phyloP scores from a whole-genome alignment of 2,888 invertebrate genomes.

The Eupsilia transversa region DNA sequence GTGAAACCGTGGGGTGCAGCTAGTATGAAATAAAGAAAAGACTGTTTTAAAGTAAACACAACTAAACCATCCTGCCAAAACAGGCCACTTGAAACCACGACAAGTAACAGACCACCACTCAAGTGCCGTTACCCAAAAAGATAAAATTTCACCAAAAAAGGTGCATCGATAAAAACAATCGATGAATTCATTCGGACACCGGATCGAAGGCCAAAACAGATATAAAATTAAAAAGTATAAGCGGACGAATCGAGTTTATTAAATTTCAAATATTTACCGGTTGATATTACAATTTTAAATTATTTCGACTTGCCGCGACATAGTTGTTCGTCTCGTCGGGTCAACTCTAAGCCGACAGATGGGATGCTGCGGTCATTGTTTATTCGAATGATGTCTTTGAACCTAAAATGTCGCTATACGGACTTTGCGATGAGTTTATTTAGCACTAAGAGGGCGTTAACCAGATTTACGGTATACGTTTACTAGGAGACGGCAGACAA shows the following conservation, averaged over 20 bases:
- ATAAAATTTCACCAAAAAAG: constrained; percentile 77
- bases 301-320: constrained; percentile 64
- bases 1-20: too few relatives aligned
- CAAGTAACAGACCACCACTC: constrained; percentile 63
- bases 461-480: background rate
- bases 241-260: constrained; percentile 84
- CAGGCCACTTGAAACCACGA: constrained; percentile 26
- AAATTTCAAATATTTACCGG: constrained; percentile 89
- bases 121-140: constrained; percentile 68
- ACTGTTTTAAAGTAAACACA: constrained; percentile 23
- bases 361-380: constrained; percentile 43
- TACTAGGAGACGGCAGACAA: background rate
- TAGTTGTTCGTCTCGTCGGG: constrained; percentile 53
- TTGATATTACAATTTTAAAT: constrained; percentile 89
- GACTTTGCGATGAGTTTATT: constrained; percentile 20
- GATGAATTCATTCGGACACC: constrained; percentile 86
- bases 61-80: constrained; percentile 42
- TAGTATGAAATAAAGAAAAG: background rate
- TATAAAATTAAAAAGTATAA: constrained; percentile 90
- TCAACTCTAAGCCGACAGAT: constrained; percentile 52
- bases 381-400: constrained; percentile 53
- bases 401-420: constrained; percentile 19
- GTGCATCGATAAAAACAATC: constrained; percentile 79
- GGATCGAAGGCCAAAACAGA: constrained; percentile 87
- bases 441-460: constrained; percentile 7